These are phyloP conservation scores for Leptinotarsa juncta DNA, from an alignment of 2,888 invertebrate species.

Conservation along the genomic window DNA sequence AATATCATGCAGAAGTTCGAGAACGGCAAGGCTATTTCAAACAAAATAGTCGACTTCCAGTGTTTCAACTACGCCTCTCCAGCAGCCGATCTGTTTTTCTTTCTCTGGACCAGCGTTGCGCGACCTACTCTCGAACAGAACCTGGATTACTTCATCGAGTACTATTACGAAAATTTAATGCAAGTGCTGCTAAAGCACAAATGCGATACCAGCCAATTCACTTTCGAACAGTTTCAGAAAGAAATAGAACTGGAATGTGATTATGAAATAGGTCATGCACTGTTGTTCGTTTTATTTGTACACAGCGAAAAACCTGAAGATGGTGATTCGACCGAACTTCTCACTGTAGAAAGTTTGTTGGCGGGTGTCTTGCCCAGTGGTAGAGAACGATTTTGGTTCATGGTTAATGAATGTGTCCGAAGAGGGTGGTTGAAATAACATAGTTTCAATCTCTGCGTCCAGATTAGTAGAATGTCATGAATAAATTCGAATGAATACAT, in stretches of 20 bases:
- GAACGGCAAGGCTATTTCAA: conserved; percentile 39
- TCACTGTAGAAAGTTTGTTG: not conserved
- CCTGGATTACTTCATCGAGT: conserved; percentile 39
- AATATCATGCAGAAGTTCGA: conserved; percentile 69
- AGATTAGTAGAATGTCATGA: too few relatives aligned
- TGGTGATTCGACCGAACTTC: not conserved
- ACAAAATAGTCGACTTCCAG: conserved; percentile 56
- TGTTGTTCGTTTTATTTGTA: not conserved
- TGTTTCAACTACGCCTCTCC: conserved; percentile 47
- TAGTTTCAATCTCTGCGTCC: not conserved
- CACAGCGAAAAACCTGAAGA: not conserved
- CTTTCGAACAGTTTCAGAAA: conserved; percentile 18
- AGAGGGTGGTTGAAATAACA: not conserved
- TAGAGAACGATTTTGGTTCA: not conserved
- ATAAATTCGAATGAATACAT: too few relatives aligned
- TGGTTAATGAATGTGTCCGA: not conserved
- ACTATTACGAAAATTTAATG: conserved; percentile 34
- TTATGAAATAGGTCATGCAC: conserved; percentile 13
- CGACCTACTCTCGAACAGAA: conserved; percentile 24
- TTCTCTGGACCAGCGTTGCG: conserved; percentile 51
- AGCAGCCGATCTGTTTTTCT: conserved; percentile 51
- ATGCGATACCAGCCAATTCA: conserved; percentile 20
- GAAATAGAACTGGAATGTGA: conserved; percentile 22
- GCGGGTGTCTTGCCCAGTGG: not conserved
- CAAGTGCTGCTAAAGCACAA: conserved; percentile 11